phyloP scores from a whole-genome alignment of 2,888 invertebrate genomes.

The Hemaris fuciformis region DNA sequence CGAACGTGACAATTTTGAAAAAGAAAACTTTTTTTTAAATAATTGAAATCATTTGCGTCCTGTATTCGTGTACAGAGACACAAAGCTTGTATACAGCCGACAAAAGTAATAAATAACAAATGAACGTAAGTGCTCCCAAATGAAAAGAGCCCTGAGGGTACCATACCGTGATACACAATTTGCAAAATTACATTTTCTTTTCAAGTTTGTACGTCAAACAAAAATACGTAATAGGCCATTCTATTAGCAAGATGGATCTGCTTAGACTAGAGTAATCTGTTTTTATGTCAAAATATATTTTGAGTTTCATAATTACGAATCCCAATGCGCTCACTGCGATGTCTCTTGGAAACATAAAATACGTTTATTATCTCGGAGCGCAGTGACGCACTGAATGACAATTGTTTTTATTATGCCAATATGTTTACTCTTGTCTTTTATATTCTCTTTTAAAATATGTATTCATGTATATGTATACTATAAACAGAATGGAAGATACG shows the following conservation, averaged over 20 bases:
- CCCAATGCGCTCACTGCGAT: not conserved
- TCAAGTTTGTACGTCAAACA: conserved; percentile 44
- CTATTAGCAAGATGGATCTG: conserved; percentile 39
- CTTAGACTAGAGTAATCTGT: conserved; percentile 29
- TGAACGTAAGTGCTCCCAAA: conserved; percentile 44
- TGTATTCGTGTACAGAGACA: not conserved
- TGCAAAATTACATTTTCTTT: conserved; percentile 55
- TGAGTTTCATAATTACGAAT: conserved; percentile 3
- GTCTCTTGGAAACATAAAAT: not conserved
- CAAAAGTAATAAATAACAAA: conserved; percentile 43
- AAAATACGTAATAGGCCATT: conserved; percentile 34
- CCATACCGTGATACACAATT: conserved; percentile 50
- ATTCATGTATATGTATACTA: too few relatives aligned
- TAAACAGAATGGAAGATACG: too few relatives aligned
- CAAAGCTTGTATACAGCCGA: conserved; percentile 18
- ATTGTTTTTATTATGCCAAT: not conserved
- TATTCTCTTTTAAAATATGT: not conserved
- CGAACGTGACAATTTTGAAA: not conserved
- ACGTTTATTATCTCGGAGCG: not conserved
- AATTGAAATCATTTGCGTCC: not conserved
- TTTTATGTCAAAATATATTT: conserved; percentile 9
- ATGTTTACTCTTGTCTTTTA: not conserved
- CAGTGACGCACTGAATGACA: not conserved
- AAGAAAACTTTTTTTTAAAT: too few relatives aligned
- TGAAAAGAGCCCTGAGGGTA: conserved; percentile 42